These are phyloP conservation scores for Vanacampus margaritifer DNA, from an alignment of 2,113 vertebrate genomes.

Conservation along the genomic window DNA sequence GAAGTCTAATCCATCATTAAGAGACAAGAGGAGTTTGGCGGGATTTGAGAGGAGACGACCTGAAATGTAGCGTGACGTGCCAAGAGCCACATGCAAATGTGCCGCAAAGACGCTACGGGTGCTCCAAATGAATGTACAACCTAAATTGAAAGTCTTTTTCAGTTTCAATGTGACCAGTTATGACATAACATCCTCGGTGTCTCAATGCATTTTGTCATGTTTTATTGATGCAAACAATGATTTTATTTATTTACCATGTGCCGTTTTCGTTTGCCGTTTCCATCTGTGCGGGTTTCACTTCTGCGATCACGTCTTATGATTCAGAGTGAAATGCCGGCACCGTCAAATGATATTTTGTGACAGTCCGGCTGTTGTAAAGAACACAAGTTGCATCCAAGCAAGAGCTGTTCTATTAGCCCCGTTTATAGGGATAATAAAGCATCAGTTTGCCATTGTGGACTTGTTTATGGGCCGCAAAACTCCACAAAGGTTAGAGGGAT, in stretches of 20 bases:
- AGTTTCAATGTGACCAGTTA: no score
- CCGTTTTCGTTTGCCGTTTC: no score
- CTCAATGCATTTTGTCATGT: neutral
- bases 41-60: conserved; percentile 34
- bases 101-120: neutral
- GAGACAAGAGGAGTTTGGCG: conserved; percentile 45
- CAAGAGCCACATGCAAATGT: conserved; percentile 9
- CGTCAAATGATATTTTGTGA: neutral
- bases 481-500: conserved; percentile 10
- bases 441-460: neutral
- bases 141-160: no score
- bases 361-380: neutral
- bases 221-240: neutral
- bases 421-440: neutral
- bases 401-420: neutral
- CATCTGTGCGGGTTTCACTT: neutral
- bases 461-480: conserved; percentile 1
- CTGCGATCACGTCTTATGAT: neutral
- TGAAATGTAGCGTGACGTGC: conserved; percentile 26
- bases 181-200: neutral
- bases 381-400: neutral
- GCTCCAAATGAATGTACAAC: neutral
- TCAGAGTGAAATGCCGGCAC: neutral
- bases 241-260: neutral
- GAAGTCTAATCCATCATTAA: conserved; percentile 63